Evolutionary conservation across 2,888 invertebrate species (phyloP), one percentile per base, ranked within the genome.

Genomic region (Tetropium fuscum): DNA sequence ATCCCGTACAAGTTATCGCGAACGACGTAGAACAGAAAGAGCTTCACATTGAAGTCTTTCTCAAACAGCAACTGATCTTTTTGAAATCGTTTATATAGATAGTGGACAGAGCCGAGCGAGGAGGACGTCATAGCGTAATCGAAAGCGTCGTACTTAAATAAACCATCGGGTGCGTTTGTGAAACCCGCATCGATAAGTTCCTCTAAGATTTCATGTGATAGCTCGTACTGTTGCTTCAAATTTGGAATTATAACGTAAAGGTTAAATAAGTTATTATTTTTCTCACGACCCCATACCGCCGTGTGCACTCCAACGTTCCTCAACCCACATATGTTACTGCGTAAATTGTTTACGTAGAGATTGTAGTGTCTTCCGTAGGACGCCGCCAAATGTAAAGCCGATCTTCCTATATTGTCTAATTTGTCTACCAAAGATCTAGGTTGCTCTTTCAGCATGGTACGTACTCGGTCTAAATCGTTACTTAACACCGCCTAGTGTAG

Each of bases 111-210:
- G 3, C 25, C 41, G 1, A 56, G 44, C n/a, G 56, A 56, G 13
- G 48, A 56, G 1, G 56, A 56, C 34, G 48, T 56, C 48, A 56
- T 56, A 1, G 56, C 56, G 3, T 19, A 48, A 11, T 56, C 56
- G 10, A 56, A 56, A 3, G 34, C 20, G 11, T 56, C 56, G 8
- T 56, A 56, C 5, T 41, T 15, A 6, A 56, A 56, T 4, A 49
- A 15, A 10, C 7, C 27, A 10, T 56, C 56, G 1, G 40, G 41
- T 1, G 19, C 22, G 25, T 56, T 56, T 1, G 7, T 3, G 7
- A 48, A 41, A 8, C 43, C 56, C 3, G 8, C 0, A 11, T 41
- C 20, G n/a, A 56, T 8, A 7, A 56, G 34, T 34, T 7, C 11
- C 3, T 56, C 56, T 8, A 48, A 25, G n/a, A 41, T 41, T 8